Conservation (phyloP, 2,113 vertebrate species). For the Mixornis gularis region DNA sequence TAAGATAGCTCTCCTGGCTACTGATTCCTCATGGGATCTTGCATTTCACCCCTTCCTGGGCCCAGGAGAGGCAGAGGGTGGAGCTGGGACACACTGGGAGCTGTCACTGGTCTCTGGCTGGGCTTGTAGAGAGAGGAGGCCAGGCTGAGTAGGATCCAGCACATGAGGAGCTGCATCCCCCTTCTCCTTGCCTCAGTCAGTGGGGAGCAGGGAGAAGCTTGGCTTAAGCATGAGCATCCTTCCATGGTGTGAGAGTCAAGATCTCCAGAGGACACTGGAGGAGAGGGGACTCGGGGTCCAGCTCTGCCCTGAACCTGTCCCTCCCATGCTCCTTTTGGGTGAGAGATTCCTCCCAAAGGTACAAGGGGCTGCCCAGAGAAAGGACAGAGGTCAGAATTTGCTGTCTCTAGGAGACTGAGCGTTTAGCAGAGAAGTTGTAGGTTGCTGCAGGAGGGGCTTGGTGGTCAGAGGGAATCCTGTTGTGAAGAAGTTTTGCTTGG, state of each 20-base stretch:
- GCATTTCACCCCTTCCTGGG: not conserved
- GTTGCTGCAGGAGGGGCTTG: not conserved
- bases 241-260: rapidly evolving
- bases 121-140: rapidly evolving
- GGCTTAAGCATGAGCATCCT: not conserved
- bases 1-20: not conserved
- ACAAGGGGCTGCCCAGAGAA: not conserved
- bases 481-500: not conserved
- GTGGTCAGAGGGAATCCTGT: not conserved
- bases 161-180: not conserved
- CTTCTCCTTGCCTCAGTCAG: rapidly evolving
- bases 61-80: not conserved
- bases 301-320: not conserved
- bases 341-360: not conserved
- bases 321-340: rapidly evolving
- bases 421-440: not conserved
- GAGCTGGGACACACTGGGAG: not conserved
- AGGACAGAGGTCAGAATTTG: not conserved
- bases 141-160: not conserved
- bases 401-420: not conserved
- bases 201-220: not conserved
- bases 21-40: not conserved
- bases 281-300: not conserved
- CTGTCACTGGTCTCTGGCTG: not conserved
- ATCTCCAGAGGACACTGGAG: not conserved